Evolutionary conservation across 2,113 vertebrate species (phyloP).

Genomic region (Austrofundulus limnaeus): DNA sequence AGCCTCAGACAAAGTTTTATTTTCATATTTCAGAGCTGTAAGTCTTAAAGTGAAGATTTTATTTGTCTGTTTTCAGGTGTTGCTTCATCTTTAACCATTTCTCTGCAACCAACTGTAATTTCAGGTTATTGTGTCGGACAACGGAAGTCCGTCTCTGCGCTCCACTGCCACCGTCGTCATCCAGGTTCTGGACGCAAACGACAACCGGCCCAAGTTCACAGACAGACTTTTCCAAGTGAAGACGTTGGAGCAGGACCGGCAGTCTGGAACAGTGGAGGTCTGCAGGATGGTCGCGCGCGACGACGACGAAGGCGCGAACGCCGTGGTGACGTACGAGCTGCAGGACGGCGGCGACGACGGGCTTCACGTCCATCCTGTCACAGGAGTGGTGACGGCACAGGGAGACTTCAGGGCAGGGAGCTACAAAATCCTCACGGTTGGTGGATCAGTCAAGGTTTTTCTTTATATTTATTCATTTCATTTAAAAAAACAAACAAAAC

Average conservation of each 20-base stretch:
- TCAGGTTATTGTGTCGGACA: constrained; percentile 90
- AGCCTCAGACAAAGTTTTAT: too few relatives aligned
- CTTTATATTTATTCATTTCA: too few relatives aligned
- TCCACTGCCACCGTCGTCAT: constrained; percentile 91
- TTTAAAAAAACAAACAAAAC: too few relatives aligned
- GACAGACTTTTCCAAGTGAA: constrained; percentile 90
- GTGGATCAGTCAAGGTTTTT: not conserved
- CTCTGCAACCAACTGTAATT: not conserved
- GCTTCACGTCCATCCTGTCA: constrained; percentile 83
- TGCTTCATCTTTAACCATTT: too few relatives aligned
- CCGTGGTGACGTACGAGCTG: constrained; percentile 86
- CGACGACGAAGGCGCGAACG: constrained; percentile 85
- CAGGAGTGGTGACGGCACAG: constrained; percentile 82
- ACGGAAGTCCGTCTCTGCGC: constrained; percentile 83
- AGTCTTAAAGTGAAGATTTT: too few relatives aligned
- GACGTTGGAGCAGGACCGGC: constrained; percentile 77
- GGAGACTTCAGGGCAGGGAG: constrained; percentile 84
- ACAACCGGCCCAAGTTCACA: constrained; percentile 87
- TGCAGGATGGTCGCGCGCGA: constrained; percentile 90
- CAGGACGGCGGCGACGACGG: constrained; percentile 77
- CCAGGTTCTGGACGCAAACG: constrained; percentile 87
- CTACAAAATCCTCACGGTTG: constrained; percentile 92
- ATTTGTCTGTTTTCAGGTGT: too few relatives aligned
- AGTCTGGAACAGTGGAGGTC: constrained; percentile 54
- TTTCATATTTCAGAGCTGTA: not conserved